Percentiles rank a stretch among this genome's conserved stretches.
Conservation (phyloP, 2,797 vertebrate genomes). For the Streptopelia turtur region DNA sequence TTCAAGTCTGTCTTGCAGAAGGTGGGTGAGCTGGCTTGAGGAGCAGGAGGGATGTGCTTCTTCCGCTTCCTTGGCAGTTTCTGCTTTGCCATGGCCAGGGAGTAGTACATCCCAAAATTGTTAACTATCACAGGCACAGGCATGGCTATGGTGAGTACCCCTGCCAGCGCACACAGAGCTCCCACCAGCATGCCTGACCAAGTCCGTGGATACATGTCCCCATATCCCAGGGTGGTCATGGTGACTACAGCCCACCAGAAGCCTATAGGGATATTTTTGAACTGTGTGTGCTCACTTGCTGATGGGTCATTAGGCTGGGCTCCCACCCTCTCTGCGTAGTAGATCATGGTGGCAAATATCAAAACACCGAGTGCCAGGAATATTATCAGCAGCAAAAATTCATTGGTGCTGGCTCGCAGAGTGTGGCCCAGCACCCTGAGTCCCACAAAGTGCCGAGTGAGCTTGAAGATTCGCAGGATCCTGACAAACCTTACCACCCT, state of each 20-base stretch:
- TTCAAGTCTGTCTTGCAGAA: constrained; percentile 95
- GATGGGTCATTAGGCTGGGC: constrained; percentile 94
- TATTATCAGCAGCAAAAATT: constrained; percentile 97
- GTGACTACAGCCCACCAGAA: constrained; percentile 99
- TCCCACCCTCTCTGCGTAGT: constrained; percentile 95
- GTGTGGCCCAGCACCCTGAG: constrained; percentile 95
- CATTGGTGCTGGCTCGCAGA: constrained; percentile 93
- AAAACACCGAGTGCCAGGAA: constrained; percentile 96
- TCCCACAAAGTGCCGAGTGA: constrained; percentile 96
- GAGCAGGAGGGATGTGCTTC: constrained; percentile 94
- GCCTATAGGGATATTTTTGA: constrained; percentile 98
- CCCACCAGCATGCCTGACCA: constrained; percentile 99
- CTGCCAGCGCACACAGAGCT: constrained; percentile 94
- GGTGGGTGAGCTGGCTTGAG: constrained; percentile 89
- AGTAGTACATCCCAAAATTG: constrained; percentile 99
- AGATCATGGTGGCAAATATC: constrained; percentile 99
- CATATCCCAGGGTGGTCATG: constrained; percentile 97
- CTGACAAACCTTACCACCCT: constrained; percentile 97
- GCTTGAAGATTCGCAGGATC: constrained; percentile 97
- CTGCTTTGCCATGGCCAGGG: constrained; percentile 98
- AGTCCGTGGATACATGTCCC: constrained; percentile 97
- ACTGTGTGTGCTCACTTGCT: constrained; percentile 91
- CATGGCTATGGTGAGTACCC: constrained; percentile 99
- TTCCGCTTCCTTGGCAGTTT: constrained; percentile 97
- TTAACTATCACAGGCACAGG: constrained; percentile 98